Percentiles rank a stretch among this genome's conserved stretches.
phyloP scores from a whole-genome alignment of 2,797 vertebrate genomes.

The Pseudopleuronectes americanus region DNA sequence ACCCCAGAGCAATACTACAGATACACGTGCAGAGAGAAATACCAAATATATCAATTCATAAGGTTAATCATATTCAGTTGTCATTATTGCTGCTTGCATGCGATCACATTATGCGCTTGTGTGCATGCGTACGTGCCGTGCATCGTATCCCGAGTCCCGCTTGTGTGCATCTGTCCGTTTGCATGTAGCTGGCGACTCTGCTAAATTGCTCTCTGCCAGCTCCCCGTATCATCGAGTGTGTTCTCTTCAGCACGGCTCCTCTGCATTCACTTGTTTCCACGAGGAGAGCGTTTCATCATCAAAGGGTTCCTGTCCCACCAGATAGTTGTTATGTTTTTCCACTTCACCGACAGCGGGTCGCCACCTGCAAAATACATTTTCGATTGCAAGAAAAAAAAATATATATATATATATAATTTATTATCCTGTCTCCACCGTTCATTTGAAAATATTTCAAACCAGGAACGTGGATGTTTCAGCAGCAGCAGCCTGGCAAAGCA shows the following conservation, averaged over 20 bases:
- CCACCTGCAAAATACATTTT: slow-evolving; percentile 71
- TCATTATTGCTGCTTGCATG: not conserved
- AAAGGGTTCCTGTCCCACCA: slow-evolving; percentile 51
- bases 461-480: slow-evolving; percentile 18
- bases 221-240: slow-evolving; percentile 9
- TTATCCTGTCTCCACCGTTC: slow-evolving; percentile 14
- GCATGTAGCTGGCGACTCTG: not conserved
- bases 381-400: slow-evolving; percentile 72
- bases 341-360: slow-evolving; percentile 61
- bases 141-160: too few relatives aligned
- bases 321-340: slow-evolving; percentile 57
- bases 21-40: too few relatives aligned
- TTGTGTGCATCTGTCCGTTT: not conserved
- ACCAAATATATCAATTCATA: too few relatives aligned
- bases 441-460: slow-evolving; percentile 18
- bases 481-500: slow-evolving; percentile 37
- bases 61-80: not conserved
- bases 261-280: slow-evolving; percentile 31
- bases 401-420: not conserved
- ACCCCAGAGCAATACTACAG: too few relatives aligned
- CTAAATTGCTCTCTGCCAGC: not conserved
- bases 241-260: slow-evolving; percentile 25
- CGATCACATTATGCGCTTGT: not conserved
- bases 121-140: not conserved
- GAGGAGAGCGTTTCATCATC: slow-evolving; percentile 58